Evolutionary conservation across 2,888 invertebrate species (phyloP), one percentile per base, ranked within the genome.

Genomic region (Achlya flavicornis): DNA sequence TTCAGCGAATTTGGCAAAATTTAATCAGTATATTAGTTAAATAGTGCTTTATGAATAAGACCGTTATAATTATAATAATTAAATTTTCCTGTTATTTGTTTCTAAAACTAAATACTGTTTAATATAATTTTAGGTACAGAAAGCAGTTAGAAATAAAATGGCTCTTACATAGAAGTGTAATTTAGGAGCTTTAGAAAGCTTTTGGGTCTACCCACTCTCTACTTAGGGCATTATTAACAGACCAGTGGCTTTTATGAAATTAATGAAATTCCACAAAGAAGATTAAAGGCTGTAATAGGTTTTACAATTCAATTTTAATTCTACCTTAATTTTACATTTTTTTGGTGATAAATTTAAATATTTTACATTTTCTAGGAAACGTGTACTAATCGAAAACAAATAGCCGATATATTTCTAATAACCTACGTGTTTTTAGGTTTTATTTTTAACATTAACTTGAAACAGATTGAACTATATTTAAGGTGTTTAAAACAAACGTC

Each of bases 261-360:
- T 60, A 60, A 60, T 59, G 58, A 59, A 59, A 59, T 60, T 41
- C 41, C 43, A 60, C 60, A 60, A 60, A 60, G 60, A 41, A 60
- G 60, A 60, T 60, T 60, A 41, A 60, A 60, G 60, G 11, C n/a
- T 33, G 58, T 59, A 35, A 38, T 33, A 58, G n/a, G 60, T 41
- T 60, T 14, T 4, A 60, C 41, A 41, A 19, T 60, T 26, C 26
- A 12, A 60, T 41, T 60, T 60, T 19, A 43, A 41, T 43, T 60
- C 14, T 26, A 12, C 5, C 1, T 33, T 43, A 53, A 60, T 43
- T 16, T 35, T 58, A 38, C 1, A 14, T 16, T 41, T 41, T 59
- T 19, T 10, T 4, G 11, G 5, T 5, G 10, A n/a, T 6, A n/a
- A n/a, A 5, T 46, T 46, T 5, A 26, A 41, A 12, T 12, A 11